Conservation (phyloP, 1,140 invertebrate genomes). For the Bactericera cockerelli region DNA sequence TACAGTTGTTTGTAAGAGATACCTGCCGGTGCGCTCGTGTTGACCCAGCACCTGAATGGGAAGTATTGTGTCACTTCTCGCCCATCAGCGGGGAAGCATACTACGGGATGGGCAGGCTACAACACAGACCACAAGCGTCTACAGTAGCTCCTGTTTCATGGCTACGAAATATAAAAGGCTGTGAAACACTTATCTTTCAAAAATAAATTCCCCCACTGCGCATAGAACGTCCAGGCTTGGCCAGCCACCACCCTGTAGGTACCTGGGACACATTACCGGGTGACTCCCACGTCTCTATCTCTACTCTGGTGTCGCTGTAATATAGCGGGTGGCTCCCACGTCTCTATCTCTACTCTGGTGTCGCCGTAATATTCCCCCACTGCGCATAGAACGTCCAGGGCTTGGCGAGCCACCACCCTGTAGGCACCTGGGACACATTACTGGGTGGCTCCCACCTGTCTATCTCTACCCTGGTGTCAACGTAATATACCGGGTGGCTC, state of each 20-base stretch:
- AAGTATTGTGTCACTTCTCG: too few species aligned
- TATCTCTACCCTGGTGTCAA: slow-evolving; percentile 21
- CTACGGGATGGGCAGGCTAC: too few species aligned
- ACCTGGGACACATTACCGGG: not conserved
- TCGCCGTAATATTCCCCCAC: slow-evolving; percentile 26
- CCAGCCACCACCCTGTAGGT: not conserved
- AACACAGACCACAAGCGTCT: too few species aligned
- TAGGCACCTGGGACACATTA: not conserved
- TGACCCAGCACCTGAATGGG: too few species aligned
- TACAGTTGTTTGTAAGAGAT: too few species aligned
- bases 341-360: slow-evolving; percentile 17
- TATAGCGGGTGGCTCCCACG: slow-evolving; percentile 16
- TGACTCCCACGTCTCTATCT: not conserved
- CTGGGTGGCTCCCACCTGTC: not conserved
- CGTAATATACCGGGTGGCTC: slow-evolving; percentile 27
- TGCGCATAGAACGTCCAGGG: slow-evolving; percentile 7
- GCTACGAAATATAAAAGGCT: too few species aligned
- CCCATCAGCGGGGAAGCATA: too few species aligned
- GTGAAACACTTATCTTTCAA: too few species aligned
- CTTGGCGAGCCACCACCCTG: not conserved
- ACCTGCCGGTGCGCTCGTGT: too few species aligned
- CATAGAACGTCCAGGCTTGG: slow-evolving; percentile 4
- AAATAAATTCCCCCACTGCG: not conserved
- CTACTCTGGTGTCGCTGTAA: slow-evolving; percentile 26
- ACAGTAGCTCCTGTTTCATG: too few species aligned